Evolutionary conservation across 2,888 invertebrate species (phyloP), one percentile per base, ranked within the genome.

Genomic region (Alsophila aescularia): DNA sequence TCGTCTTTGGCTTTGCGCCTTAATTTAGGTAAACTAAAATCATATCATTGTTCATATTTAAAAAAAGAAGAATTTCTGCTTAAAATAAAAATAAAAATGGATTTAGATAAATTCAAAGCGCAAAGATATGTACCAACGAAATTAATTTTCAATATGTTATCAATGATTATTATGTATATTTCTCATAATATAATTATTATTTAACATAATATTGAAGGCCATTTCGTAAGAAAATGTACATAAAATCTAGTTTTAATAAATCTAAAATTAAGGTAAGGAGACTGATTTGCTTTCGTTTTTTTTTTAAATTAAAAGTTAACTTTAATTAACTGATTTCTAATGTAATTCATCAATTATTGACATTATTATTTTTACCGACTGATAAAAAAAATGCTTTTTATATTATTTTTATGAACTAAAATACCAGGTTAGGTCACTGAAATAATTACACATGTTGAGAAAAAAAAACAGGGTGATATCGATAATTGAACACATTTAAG

Each of bases 271-370:
- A 85, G 81, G 79, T 88, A 85, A 90, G 55, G 83, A 85, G 90
- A 90, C 90, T 90, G 90, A 90, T 87, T 90, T 86, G 80, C 81
- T 85, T 86, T 86, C 73, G 71, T 79, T 75, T 76, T 70, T 69
- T 75, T 76, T 77, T 69, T 72, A 14, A 12, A 15, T 16, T 78
- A 79, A 39, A 6, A 13, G 13, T 9, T 13, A 39, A 3, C 24
- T 13, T 37, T 3, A 27, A 8, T 75, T 69, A 62, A 67, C 71
- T 58, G 77, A 76, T 73, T 10, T 14, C 2, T 39, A 40, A 21
- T 44, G 32, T 40, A 34, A 24, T 52, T 6, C 1, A 39, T 51
- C 32, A 47, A 70, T 65, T 77, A 73, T 69, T 62, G 60, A 73
- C 66, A 54, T 77, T 70, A 73, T 70, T n/a, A 73, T 71, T 76